These are phyloP conservation scores for Tenualosa thibaudeaui DNA, from an alignment of 2,797 vertebrate species.

Conservation along the genomic window DNA sequence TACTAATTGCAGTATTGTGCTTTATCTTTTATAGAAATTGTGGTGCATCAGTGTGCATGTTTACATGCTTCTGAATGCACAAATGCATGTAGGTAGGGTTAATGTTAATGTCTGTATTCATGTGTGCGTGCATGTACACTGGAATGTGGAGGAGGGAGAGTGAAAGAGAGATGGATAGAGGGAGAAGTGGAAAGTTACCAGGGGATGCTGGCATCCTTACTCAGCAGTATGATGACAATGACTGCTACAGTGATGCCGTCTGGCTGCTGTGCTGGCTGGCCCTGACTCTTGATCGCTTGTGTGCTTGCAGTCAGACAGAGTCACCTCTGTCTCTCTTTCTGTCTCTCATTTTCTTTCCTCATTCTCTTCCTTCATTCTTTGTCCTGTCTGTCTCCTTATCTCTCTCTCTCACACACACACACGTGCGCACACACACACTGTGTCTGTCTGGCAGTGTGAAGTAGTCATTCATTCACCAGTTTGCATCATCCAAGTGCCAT, in stretches of 20 bases:
- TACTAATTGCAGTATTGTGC: background rate
- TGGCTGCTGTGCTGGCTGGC: slow-evolving; percentile 8
- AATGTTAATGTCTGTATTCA: background rate
- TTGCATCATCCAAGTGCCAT: background rate
- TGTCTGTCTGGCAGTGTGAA: background rate
- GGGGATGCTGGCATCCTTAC: background rate
- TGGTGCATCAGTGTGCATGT: background rate
- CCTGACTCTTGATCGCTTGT: too few relatives aligned
- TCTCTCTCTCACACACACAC: background rate
- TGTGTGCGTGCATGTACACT: background rate
- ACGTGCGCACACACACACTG: background rate
- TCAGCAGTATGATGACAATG: background rate
- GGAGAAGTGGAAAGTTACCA: background rate
- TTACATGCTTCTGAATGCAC: background rate
- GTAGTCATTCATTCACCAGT: background rate
- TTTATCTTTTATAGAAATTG: background rate
- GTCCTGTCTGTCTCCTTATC: background rate
- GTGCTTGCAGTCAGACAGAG: background rate
- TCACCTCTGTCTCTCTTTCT: slow-evolving; percentile 5
- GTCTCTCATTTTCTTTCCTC: background rate
- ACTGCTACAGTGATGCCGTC: background rate
- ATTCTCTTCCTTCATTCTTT: background rate
- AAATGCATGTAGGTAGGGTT: background rate
- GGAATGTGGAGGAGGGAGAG: background rate
- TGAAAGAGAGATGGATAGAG: background rate